phyloP scores from a whole-genome alignment of 2,888 invertebrate genomes.

The Ophioninae sp. region DNA sequence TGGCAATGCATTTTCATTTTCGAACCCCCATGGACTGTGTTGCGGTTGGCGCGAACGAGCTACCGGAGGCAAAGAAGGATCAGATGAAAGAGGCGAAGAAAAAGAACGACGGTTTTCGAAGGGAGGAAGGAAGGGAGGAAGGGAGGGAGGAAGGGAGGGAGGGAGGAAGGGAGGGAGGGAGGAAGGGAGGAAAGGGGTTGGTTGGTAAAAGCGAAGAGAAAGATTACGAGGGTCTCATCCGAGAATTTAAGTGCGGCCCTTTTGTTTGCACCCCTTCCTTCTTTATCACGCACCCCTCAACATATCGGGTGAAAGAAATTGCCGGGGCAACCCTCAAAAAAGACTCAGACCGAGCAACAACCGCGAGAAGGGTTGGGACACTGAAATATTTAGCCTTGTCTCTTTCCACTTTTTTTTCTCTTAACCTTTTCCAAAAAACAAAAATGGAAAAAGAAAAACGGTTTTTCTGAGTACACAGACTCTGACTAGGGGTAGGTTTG shows the following conservation, averaged over 20 bases:
- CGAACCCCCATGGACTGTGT: constrained; percentile 31
- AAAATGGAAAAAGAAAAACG: background rate
- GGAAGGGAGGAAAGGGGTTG: background rate
- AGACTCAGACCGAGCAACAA: constrained; percentile 39
- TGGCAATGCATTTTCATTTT: constrained; percentile 62
- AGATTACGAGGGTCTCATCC: constrained; percentile 57
- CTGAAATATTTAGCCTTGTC: constrained; percentile 62
- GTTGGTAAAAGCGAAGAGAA: constrained; percentile 47
- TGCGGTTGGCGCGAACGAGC: constrained; percentile 34
- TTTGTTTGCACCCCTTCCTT: constrained; percentile 64
- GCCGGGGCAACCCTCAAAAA: constrained; percentile 54
- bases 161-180: too few species aligned
- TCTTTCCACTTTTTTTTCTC: constrained; percentile 37
- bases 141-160: constrained; percentile 24
- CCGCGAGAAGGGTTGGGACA: constrained; percentile 48
- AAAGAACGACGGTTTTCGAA: background rate
- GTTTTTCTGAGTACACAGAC: background rate
- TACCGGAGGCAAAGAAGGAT: constrained; percentile 13
- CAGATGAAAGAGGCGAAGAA: constrained; percentile 12
- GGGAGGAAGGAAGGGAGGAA: background rate
- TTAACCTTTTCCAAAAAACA: background rate
- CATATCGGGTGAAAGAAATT: constrained; percentile 43
- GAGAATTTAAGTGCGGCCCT: constrained; percentile 55
- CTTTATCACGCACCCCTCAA: constrained; percentile 40
- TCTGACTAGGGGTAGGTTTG: background rate